These are phyloP conservation scores for Drosophila diplacantha DNA, from an alignment of 2,888 invertebrate genomes.

Conservation along the genomic window DNA sequence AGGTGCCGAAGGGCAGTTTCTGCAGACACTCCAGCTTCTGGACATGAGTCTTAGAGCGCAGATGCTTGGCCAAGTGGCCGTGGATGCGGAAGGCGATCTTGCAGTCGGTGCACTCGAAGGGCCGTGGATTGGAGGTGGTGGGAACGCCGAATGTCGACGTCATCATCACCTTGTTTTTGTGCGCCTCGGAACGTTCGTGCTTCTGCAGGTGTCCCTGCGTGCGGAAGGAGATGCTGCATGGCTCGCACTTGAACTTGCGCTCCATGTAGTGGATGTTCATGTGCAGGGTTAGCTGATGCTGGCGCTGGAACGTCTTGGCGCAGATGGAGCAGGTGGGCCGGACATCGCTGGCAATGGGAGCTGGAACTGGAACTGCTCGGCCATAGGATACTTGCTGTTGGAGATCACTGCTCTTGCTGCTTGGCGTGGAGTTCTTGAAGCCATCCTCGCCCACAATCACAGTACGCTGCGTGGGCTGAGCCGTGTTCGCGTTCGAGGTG, in stretches of 20 bases:
- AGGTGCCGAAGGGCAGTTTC: conserved; percentile 95
- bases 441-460: conserved; percentile 83
- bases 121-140: conserved; percentile 92
- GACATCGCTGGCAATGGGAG: conserved; percentile 80
- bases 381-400: conserved; percentile 19
- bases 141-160: conserved; percentile 90
- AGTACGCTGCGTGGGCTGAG: conserved; percentile 56
- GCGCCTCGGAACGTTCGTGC: conserved; percentile 93
- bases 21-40: conserved; percentile 95
- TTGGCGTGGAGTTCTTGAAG: conserved; percentile 78
- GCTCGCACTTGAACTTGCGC: conserved; percentile 92
- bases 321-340: conserved; percentile 90
- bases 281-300: conserved; percentile 92
- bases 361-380: conserved; percentile 58
- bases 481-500: background rate
- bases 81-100: conserved; percentile 97
- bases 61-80: conserved; percentile 97
- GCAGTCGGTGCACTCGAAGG: conserved; percentile 97
- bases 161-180: conserved; percentile 95
- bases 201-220: conserved; percentile 95
- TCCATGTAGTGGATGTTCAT: conserved; percentile 98
- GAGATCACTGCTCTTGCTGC: conserved; percentile 46
- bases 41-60: conserved; percentile 97
- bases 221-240: conserved; percentile 93
- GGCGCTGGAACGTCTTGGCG: conserved; percentile 93